These are phyloP conservation scores for Muscicapa adusta DNA, from an alignment of 2,113 vertebrate genomes.

Conservation along the genomic window DNA sequence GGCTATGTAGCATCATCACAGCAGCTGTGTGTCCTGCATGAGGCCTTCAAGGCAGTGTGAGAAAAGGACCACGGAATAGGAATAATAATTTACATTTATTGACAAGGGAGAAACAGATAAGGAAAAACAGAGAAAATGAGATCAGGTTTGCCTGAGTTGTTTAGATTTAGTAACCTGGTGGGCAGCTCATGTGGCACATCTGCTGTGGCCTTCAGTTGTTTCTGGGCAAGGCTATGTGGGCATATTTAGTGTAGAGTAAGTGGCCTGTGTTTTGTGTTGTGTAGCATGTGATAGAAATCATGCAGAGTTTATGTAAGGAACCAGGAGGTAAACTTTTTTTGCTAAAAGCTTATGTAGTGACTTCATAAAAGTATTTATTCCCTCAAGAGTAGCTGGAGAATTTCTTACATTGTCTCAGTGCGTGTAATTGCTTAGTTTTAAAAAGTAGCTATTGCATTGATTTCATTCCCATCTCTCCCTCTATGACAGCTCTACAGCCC, in stretches of 20 bases:
- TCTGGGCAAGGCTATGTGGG: not conserved
- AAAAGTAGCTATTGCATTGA: not conserved
- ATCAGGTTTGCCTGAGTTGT: not conserved
- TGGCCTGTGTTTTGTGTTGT: not conserved
- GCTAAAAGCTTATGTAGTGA: not conserved
- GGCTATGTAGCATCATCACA: not conserved
- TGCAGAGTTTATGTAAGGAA: not conserved
- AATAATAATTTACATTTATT: not conserved
- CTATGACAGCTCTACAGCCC: not conserved
- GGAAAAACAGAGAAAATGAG: not conserved
- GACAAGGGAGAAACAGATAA: not conserved
- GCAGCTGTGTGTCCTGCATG: not conserved
- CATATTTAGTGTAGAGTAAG: not conserved
- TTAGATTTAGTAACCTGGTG: not conserved
- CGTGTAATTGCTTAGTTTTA: not conserved
- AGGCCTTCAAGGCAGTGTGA: not conserved
- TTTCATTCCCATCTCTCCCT: not conserved
- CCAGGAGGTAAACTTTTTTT: not conserved
- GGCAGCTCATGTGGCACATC: not conserved
- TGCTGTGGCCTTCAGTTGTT: not conserved
- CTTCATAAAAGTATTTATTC: not conserved
- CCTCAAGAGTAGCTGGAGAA: not conserved
- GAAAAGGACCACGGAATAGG: not conserved
- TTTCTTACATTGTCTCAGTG: not conserved
- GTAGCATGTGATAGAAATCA: not conserved